A percentile compares a stretch with the other conserved stretches of the same genome.
phyloP scores from a whole-genome alignment of 2,113 vertebrate genomes.

The Paradoxurus hermaphroditus region DNA sequence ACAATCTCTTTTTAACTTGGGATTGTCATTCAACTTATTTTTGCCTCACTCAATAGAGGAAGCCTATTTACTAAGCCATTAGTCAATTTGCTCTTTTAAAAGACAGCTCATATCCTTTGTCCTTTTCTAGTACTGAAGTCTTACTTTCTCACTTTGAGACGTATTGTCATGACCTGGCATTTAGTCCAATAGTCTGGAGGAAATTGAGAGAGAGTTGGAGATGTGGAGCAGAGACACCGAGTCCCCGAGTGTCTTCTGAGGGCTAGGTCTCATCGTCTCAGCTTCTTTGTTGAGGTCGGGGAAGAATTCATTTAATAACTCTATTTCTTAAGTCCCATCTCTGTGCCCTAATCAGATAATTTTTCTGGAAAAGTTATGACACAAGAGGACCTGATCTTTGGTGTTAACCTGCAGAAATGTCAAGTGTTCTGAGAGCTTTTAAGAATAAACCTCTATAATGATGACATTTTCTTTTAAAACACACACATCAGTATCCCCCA shows the following conservation, averaged over 20 bases:
- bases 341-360: neutral
- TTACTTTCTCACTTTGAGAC: conserved; percentile 13
- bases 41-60: neutral
- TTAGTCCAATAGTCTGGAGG: conserved; percentile 35
- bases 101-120: conserved; percentile 30
- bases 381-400: neutral
- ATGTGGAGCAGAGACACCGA: neutral
- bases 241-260: neutral
- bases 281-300: neutral
- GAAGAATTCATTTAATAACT: neutral
- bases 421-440: neutral
- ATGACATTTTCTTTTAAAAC: neutral
- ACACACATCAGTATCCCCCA: neutral
- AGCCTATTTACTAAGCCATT: conserved; percentile 40
- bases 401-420: neutral
- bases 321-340: neutral
- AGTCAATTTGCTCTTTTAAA: conserved; percentile 44
- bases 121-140: neutral
- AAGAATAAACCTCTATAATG: neutral
- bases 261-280: neutral
- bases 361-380: neutral
- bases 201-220: neutral
- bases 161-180: neutral
- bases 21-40: conserved; percentile 62
- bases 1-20: conserved; percentile 33